Base-by-base conservation (phyloP, 2,113 vertebrate species). In the Ondatra zibethicus region DNA sequence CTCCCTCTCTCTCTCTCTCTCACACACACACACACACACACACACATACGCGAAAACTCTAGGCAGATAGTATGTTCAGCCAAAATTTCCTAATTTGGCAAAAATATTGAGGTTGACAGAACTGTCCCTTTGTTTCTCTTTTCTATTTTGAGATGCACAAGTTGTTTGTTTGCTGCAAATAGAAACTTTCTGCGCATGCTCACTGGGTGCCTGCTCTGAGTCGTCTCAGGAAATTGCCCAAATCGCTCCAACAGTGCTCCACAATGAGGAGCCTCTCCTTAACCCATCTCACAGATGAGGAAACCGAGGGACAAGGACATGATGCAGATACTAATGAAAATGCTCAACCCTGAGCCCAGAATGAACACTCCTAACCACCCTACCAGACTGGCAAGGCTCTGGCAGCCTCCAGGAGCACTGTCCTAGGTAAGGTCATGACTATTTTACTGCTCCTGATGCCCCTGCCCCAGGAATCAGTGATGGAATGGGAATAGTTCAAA, bases 61-160 rank as follows among this genome's bases (percentile, higher is more conserved):
- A 33, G 52, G 36, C 17, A 91, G 31, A 85, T 77, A 82, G 58
- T 42, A 45, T 19, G 5, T 36, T 93, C 73, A 63, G 42, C 63
- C 76, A 33, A 82, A 90, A 93, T 96, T 42, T 91, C 58, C 65
- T 63, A 95, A 52, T 63, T 86, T 95, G 92, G 85, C 33, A 94
- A 77, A 95, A 89, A 84, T 42, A 8, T 73, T 76, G 63, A 72
- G 8, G 47, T 52, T 66, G 85, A 92, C 1, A 93, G 86, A 91
- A 77, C 93, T 52, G 66, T 50, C n/a, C 42, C 17, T 95, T 63
- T 80, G 72, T 66, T 42, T 94, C 52, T 70, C 78, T 86, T 77
- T 95, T 96, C 50, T 94, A 10, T 63, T 81, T 42, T 86, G 72
- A 96, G 61, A 95, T 75, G 29, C 2, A 45, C 14, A 55, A 45